Conservation (phyloP, 2,113 vertebrate species). For the Theristicus caerulescens region DNA sequence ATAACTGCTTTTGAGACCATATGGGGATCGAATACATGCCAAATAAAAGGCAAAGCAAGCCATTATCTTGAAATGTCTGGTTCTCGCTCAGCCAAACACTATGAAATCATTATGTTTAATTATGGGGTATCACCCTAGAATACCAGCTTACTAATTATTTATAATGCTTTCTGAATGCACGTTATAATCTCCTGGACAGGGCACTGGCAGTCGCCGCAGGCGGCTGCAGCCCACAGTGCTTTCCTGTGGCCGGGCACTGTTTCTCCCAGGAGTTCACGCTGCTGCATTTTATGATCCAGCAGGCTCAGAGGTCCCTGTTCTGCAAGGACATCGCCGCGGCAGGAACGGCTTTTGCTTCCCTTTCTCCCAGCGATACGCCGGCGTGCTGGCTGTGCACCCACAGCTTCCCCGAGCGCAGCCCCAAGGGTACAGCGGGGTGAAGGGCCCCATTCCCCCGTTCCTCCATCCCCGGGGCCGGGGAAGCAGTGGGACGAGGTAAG, state of each 20-base stretch:
- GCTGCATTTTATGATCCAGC: background rate
- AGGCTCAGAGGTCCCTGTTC: background rate
- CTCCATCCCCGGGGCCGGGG: no score
- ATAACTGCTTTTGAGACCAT: slow-evolving; percentile 48
- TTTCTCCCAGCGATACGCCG: rapidly evolving
- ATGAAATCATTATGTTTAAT: slow-evolving; percentile 51
- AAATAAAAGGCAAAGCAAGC: slow-evolving; percentile 52
- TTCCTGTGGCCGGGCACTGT: background rate
- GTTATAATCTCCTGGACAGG: background rate
- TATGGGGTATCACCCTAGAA: slow-evolving; percentile 6
- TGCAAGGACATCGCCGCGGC: background rate
- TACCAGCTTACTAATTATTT: background rate
- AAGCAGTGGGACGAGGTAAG: background rate
- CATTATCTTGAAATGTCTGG: slow-evolving; percentile 44
- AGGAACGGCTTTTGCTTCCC: background rate
- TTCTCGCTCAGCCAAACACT: slow-evolving; percentile 26
- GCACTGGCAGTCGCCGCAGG: background rate
- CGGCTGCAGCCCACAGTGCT: background rate
- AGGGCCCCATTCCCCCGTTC: background rate
- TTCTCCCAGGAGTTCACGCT: background rate
- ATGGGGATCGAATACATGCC: background rate
- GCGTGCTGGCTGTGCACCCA: background rate
- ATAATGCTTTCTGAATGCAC: background rate
- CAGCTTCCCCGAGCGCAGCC: background rate
- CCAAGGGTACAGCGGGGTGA: no score